Conservation (phyloP, 2,113 vertebrate species). For the Acrocephalus arundinaceus region DNA sequence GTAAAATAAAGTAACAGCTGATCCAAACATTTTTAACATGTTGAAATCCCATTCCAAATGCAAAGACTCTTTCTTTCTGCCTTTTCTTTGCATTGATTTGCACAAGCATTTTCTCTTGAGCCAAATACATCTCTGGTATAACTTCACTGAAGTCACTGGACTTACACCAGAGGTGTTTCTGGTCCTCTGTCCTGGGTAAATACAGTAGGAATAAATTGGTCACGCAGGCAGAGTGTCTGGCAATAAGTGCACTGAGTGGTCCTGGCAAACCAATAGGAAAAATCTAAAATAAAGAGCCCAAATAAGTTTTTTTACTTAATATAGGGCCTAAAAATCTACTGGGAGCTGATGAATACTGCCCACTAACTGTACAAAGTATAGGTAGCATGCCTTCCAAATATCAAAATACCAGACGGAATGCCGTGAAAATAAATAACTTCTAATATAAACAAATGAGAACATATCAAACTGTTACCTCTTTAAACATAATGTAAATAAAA, state of each 20-base stretch:
- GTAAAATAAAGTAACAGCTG: constrained; percentile 62
- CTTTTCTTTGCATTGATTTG: constrained; percentile 46
- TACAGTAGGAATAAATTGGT: constrained; percentile 65
- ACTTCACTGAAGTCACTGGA: constrained; percentile 61
- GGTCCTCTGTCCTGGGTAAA: constrained; percentile 60
- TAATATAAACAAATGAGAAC: constrained; percentile 88
- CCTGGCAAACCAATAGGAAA: constrained; percentile 69
- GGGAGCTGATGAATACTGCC: constrained; percentile 82
- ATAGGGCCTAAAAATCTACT: constrained; percentile 78
- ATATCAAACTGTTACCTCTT: constrained; percentile 86
- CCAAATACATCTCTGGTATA: constrained; percentile 65
- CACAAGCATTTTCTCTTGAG: constrained; percentile 39
- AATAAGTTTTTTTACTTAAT: constrained; percentile 78
- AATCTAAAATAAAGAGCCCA: constrained; percentile 70
- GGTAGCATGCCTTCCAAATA: constrained; percentile 85
- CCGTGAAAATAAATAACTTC: constrained; percentile 87
- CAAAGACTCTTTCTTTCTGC: constrained; percentile 14
- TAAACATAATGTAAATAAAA: constrained; percentile 87
- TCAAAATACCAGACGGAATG: constrained; percentile 84
- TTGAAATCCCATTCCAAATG: constrained; percentile 8
- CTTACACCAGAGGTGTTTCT: constrained; percentile 64
- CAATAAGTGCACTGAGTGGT: constrained; percentile 64
- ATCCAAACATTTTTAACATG: constrained; percentile 49
- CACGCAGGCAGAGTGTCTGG: constrained; percentile 55
- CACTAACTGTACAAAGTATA: constrained; percentile 85